These are phyloP conservation scores for Megalops atlanticus DNA, from an alignment of 2,113 vertebrate genomes.

Conservation along the genomic window DNA sequence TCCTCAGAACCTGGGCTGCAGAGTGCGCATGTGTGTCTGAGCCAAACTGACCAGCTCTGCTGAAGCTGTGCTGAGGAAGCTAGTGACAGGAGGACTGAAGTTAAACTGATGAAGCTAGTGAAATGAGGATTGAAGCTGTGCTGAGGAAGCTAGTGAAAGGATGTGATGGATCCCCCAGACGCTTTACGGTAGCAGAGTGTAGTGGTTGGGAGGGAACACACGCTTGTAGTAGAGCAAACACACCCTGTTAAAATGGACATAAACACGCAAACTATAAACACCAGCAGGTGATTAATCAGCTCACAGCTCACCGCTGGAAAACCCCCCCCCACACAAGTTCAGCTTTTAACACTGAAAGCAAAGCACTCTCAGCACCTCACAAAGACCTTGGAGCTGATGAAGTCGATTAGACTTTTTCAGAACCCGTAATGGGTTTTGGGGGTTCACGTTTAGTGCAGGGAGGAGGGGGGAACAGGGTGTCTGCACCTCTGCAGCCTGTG, in stretches of 20 bases:
- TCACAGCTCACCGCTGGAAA: constrained; percentile 15
- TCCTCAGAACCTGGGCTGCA: too few species aligned
- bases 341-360: constrained; percentile 19
- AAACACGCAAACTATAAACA: constrained; percentile 21
- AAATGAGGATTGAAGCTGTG: too few species aligned
- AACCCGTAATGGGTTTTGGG: constrained; percentile 49
- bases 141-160: too few species aligned
- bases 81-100: too few species aligned
- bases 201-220: too few species aligned
- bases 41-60: too few species aligned
- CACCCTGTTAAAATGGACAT: too few species aligned
- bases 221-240: too few species aligned
- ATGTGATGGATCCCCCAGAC: too few species aligned
- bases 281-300: constrained; percentile 33
- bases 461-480: constrained; percentile 13
- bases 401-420: constrained; percentile 60
- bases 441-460: constrained; percentile 26
- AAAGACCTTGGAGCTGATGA: constrained; percentile 54
- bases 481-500: constrained; percentile 16
- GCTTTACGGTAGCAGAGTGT: too few species aligned
- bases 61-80: too few species aligned
- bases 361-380: constrained; percentile 47
- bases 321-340: constrained; percentile 10
- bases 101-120: not conserved
- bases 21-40: too few species aligned